These are phyloP conservation scores for Miniopterus natalensis DNA, from an alignment of 2,113 vertebrate species.

Conservation along the genomic window DNA sequence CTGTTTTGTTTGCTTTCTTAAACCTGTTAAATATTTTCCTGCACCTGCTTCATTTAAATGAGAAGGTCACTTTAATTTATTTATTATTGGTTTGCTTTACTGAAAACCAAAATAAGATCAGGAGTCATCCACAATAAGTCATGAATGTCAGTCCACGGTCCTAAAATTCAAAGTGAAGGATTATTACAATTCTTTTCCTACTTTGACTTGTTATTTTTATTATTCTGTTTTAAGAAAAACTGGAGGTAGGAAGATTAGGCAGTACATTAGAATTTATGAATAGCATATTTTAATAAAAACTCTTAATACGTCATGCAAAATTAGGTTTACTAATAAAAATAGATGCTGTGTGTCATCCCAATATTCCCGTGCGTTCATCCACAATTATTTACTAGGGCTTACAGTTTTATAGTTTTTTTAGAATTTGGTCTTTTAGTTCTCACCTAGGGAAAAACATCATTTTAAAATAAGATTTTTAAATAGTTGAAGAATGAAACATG, in stretches of 20 bases:
- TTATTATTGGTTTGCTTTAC: constrained; percentile 73
- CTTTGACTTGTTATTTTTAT: constrained; percentile 65
- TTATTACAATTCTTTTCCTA: constrained; percentile 58
- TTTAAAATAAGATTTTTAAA: constrained; percentile 56
- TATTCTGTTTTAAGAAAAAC: constrained; percentile 56
- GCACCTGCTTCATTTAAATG: constrained; percentile 51
- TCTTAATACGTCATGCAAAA: constrained; percentile 51
- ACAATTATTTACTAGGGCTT: neutral
- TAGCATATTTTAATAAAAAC: constrained; percentile 65
- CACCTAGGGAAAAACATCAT: constrained; percentile 22
- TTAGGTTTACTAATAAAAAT: constrained; percentile 71
- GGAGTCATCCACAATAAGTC: constrained; percentile 64
- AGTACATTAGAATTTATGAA: constrained; percentile 45
- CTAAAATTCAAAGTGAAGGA: constrained; percentile 53
- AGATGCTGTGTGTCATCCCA: neutral
- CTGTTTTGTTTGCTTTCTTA: constrained; percentile 66
- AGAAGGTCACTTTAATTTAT: constrained; percentile 80
- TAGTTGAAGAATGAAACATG: constrained; percentile 2
- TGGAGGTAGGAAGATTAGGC: constrained; percentile 31
- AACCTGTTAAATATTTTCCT: constrained; percentile 77
- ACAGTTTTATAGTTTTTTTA: constrained; percentile 39
- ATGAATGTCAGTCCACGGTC: constrained; percentile 30
- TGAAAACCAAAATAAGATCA: constrained; percentile 65
- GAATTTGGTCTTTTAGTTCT: constrained; percentile 30
- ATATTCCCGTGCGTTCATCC: neutral